Percentiles rank a stretch among this genome's conserved stretches.
Evolutionary conservation across 2,888 invertebrate genomes (phyloP).

Genomic region (Cephus nigrinus): DNA sequence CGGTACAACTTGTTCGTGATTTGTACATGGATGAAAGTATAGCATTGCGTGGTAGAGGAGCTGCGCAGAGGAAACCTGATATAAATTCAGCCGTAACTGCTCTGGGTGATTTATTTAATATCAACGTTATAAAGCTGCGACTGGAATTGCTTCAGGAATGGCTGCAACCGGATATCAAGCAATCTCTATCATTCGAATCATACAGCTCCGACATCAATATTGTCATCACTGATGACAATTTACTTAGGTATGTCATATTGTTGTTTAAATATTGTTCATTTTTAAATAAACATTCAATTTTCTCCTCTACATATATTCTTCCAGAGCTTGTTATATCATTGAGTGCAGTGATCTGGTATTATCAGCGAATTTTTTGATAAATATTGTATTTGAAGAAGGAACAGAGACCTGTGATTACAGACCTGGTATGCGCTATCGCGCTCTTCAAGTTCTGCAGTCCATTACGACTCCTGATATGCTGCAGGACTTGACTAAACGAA

Average conservation of each 20-base stretch:
- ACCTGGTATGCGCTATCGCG: slow-evolving; percentile 53
- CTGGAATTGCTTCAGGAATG: slow-evolving; percentile 63
- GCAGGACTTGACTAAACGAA: slow-evolving; percentile 52
- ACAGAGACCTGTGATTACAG: slow-evolving; percentile 39
- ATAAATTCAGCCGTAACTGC: slow-evolving; percentile 68
- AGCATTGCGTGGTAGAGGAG: slow-evolving; percentile 56
- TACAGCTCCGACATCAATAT: slow-evolving; percentile 25
- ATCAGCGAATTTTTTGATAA: slow-evolving; percentile 54
- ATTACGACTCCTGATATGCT: slow-evolving; percentile 47
- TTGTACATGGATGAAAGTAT: slow-evolving; percentile 68
- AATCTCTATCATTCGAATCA: slow-evolving; percentile 7
- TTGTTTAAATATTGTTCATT: background rate
- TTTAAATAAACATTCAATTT: background rate
- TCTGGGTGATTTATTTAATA: slow-evolving; percentile 62
- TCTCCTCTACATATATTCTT: slow-evolving; percentile 12
- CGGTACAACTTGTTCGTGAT: slow-evolving; percentile 64
- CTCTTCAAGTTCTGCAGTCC: slow-evolving; percentile 57
- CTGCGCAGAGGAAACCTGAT: slow-evolving; percentile 59
- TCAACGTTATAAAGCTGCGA: slow-evolving; percentile 61
- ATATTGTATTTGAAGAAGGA: slow-evolving; percentile 48
- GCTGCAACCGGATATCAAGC: slow-evolving; percentile 50
- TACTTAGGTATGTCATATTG: slow-evolving; percentile 38
- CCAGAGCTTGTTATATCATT: slow-evolving; percentile 62
- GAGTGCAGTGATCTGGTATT: slow-evolving; percentile 49
- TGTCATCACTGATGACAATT: slow-evolving; percentile 45